Evolutionary conservation across 2,797 vertebrate species (phyloP).

Genomic region (Gambelia wislizenii): DNA sequence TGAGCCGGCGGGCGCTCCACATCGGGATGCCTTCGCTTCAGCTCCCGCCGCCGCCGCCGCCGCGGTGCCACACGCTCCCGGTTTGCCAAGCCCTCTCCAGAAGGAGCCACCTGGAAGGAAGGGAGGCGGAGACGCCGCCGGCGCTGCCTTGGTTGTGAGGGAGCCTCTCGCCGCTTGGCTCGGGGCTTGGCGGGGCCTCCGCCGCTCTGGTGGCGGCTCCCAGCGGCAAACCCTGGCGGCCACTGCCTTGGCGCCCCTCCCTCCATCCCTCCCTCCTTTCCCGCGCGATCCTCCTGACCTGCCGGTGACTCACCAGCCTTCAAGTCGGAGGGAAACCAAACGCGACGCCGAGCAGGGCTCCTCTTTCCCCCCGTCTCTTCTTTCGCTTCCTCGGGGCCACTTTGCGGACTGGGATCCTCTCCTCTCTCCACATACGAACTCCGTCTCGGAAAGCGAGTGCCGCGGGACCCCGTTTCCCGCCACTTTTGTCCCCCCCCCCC

Average conservation of each 20-base stretch:
- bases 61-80: background rate
- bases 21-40: slow-evolving; percentile 34
- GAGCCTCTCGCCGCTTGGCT: too few species aligned
- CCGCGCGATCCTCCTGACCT: slow-evolving; percentile 70
- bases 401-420: background rate
- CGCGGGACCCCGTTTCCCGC: background rate
- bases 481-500: slow-evolving; percentile 2
- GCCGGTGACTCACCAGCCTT: slow-evolving; percentile 80
- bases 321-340: slow-evolving; percentile 27
- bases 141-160: background rate
- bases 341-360: background rate
- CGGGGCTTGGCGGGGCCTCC: slow-evolving; percentile 46
- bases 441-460: background rate
- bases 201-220: slow-evolving; percentile 67
- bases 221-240: slow-evolving; percentile 59
- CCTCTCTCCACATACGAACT: background rate
- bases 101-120: slow-evolving; percentile 43
- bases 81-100: too few species aligned
- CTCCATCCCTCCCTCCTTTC: slow-evolving; percentile 65
- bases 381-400: background rate
- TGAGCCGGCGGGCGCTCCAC: slow-evolving; percentile 57
- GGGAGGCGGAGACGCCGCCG: slow-evolving; percentile 16
- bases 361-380: background rate
- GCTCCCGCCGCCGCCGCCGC: background rate
- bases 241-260: slow-evolving; percentile 54